These are phyloP conservation scores for Peromyscus nudipes DNA, from an alignment of 2,797 vertebrate genomes.

Conservation along the genomic window DNA sequence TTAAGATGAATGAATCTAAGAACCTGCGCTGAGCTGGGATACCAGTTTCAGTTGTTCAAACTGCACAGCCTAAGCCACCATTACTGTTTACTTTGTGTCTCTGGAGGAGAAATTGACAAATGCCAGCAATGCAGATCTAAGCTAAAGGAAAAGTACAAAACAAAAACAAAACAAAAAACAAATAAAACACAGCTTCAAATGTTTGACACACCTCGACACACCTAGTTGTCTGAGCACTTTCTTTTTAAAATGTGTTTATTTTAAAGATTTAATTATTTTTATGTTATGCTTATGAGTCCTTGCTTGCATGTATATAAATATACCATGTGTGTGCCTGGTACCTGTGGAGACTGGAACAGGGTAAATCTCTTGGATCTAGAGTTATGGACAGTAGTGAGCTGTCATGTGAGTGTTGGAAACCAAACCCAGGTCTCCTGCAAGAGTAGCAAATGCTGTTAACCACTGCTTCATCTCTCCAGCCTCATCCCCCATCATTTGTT, in stretches of 20 bases:
- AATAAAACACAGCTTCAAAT: neutral
- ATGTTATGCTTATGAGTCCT: neutral
- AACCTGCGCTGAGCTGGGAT: neutral
- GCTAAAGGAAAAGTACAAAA: neutral
- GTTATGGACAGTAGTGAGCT: neutral
- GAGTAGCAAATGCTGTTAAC: neutral
- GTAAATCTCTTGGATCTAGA: neutral
- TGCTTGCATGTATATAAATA: neutral
- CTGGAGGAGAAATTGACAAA: neutral
- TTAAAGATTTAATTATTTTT: neutral
- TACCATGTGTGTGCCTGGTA: neutral
- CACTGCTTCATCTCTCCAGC: fast-evolving
- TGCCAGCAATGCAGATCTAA: neutral
- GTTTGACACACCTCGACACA: neutral
- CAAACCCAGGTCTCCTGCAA: neutral
- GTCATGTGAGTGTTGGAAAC: neutral
- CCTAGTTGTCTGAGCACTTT: neutral
- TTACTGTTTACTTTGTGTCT: neutral
- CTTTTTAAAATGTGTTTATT: neutral
- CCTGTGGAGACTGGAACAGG: neutral
- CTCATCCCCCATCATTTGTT: neutral
- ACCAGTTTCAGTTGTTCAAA: neutral
- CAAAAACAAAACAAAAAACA: neutral
- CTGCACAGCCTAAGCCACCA: neutral
- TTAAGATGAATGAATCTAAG: conserved; percentile 15